Conservation (phyloP, 2,888 invertebrate genomes). For the Sminthurides aquaticus region DNA sequence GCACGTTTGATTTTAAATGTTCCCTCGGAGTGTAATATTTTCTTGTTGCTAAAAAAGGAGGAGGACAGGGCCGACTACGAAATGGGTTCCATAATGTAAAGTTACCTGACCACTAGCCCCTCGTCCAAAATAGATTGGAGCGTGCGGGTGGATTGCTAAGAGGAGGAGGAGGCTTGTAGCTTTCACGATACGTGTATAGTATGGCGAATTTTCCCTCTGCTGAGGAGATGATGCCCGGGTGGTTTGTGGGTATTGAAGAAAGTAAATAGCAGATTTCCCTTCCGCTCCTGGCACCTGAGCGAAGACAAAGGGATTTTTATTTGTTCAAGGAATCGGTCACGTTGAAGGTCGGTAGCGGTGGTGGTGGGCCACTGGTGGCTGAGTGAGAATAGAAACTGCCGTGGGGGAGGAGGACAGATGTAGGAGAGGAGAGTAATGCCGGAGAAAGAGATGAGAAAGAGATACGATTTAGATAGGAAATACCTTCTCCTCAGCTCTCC, state of each 20-base stretch:
- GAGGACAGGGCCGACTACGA: neutral
- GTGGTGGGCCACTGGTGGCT: too few relatives aligned
- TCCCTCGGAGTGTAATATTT: constrained; percentile 7
- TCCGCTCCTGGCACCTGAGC: neutral
- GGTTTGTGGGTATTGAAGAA: neutral
- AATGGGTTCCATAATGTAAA: neutral
- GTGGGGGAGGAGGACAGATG: neutral
- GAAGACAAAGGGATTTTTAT: neutral
- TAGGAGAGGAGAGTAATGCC: neutral
- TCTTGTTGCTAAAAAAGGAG: neutral
- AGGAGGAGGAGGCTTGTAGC: neutral
- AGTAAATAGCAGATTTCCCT: neutral
- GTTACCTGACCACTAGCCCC: neutral
- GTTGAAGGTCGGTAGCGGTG: neutral
- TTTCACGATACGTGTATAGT: too few relatives aligned
- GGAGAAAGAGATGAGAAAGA: neutral
- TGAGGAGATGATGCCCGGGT: neutral
- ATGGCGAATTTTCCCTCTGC: neutral
- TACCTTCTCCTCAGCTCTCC: neutral
- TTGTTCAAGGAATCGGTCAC: neutral
- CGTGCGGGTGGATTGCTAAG: too few relatives aligned
- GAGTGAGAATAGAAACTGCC: neutral
- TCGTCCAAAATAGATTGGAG: too few relatives aligned
- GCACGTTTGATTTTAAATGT: constrained; percentile 22
- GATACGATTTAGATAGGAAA: neutral